Conservation (phyloP, 2,888 invertebrate genomes). For the Apamea monoglypha region DNA sequence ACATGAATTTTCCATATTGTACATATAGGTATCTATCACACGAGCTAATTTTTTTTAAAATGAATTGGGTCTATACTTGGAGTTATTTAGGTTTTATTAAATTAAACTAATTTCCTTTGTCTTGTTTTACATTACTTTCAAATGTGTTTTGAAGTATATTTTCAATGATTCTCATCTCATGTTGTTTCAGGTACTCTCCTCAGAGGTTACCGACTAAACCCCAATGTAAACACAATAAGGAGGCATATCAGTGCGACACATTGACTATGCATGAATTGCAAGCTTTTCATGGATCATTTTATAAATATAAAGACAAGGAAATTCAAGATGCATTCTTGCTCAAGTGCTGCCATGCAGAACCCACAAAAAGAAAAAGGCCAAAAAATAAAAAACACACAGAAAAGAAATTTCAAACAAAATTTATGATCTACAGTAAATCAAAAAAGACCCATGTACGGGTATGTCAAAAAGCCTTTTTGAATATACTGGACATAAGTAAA, state of each 20-base stretch:
- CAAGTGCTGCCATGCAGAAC: conserved; percentile 1
- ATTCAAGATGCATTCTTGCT: not conserved
- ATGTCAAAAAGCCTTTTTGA: not conserved
- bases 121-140: too few species aligned
- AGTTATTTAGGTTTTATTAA: too few species aligned
- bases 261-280: not conserved
- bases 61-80: too few species aligned
- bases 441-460: not conserved
- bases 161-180: not conserved
- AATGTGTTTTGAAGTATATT: too few species aligned
- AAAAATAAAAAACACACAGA: not conserved
- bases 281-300: conserved; percentile 1
- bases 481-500: not conserved
- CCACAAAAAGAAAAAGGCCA: not conserved
- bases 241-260: not conserved
- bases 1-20: too few species aligned
- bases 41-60: too few species aligned
- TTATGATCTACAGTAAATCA: not conserved
- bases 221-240: not conserved
- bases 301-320: not conserved
- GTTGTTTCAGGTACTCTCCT: not conserved
- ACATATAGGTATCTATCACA: too few species aligned
- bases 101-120: too few species aligned
- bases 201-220: not conserved
- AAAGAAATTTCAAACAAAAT: not conserved